A percentile compares a stretch with the other conserved stretches of the same genome.
Conservation (phyloP, 2,113 vertebrate species). For the Phylloscopus trochiloides region DNA sequence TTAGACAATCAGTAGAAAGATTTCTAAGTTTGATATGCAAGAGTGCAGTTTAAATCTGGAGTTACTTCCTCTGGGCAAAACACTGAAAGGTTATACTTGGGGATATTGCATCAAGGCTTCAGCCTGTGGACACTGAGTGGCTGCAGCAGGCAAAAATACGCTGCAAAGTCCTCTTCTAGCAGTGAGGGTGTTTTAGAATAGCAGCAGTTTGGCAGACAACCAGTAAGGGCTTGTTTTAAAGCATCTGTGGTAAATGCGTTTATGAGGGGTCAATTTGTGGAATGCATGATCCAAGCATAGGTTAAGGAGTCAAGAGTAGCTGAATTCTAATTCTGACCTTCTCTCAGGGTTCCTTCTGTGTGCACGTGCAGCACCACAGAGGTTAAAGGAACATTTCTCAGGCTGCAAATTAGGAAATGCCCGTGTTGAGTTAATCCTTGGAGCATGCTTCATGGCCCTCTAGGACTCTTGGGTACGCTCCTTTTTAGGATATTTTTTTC, state of each 20-base stretch:
- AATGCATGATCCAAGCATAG: background rate
- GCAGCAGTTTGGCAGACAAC: background rate
- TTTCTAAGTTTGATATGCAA: background rate
- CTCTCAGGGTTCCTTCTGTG: background rate
- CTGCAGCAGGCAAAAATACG: slow-evolving; percentile 52
- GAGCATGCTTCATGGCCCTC: background rate
- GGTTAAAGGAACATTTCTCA: background rate
- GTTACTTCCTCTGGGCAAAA: background rate
- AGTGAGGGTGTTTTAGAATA: background rate
- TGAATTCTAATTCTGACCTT: slow-evolving; percentile 2
- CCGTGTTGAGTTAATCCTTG: background rate
- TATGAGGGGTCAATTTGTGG: background rate
- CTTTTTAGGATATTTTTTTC: background rate
- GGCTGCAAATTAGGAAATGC: background rate
- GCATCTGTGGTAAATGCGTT: background rate
- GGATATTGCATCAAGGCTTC: background rate
- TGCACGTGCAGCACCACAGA: background rate
- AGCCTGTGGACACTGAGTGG: background rate
- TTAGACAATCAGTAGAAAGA: background rate
- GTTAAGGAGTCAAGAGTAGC: background rate
- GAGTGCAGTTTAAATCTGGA: background rate
- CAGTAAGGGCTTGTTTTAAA: slow-evolving; percentile 17
- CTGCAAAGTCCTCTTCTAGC: background rate
- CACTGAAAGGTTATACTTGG: background rate
- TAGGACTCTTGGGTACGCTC: background rate